Evolutionary conservation across 2,888 invertebrate species (phyloP), one percentile per base, ranked within the genome.

Genomic region (Hypomecis atomaria): DNA sequence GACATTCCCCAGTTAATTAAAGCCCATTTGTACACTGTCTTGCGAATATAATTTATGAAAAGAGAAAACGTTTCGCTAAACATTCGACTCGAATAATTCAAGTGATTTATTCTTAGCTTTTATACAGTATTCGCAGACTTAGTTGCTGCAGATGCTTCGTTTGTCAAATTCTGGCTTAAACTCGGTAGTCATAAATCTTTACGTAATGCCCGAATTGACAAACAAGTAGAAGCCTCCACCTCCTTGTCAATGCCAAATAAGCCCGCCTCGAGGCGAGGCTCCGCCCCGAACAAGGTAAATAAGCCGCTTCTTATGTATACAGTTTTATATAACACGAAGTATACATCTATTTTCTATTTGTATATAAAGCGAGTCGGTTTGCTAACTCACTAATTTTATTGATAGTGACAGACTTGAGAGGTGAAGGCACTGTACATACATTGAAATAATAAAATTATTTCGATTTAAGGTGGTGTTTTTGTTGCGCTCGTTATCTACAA

Each of bases 1-100:
- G 83, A 84, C 89, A 90, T 90, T 90, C 89, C 87, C 83, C 82
- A 88, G 89, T 90, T 91, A 91, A 91, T 91, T 91, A 89, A 90
- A 90, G 86, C 84, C 88, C 88, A 89, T 89, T 90, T 90, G 87
- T 89, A 89, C 84, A 87, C 85, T 87, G 88, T 89, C 89, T 88
- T 81, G 82, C 78, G 81, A 86, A 86, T 88, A 89, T 87, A 86
- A 90, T 88, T 90, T 88, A 86, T 87, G 81, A 84, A 87, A 87
- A 82, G 80, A 82, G 83, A 82, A 85, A 86, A 79, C 79, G 79
- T 84, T 85, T 81, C 68, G 73, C 71, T 71, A 81, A 85, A 84
- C 85, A 82, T 84, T 85, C 77, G 77, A 78, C 74, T 75, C 69
- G 37, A 82, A 78, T 78, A 78, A 79, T 73, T 49, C 58, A 61